Evolutionary conservation across 2,113 vertebrate genomes (phyloP).

Genomic region (Pseudopodoces humilis): DNA sequence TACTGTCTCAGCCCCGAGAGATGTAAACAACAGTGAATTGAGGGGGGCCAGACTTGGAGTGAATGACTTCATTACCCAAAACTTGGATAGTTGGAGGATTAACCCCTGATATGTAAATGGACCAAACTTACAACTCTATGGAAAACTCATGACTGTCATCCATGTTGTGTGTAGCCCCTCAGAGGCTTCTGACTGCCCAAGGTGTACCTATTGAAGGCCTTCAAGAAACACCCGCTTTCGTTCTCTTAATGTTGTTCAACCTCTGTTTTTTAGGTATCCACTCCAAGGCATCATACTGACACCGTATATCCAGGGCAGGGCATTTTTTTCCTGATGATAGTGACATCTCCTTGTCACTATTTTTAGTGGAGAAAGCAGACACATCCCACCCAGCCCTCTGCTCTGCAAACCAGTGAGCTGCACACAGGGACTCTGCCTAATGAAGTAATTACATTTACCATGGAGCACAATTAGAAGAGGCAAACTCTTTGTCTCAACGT

Average conservation of each 20-base stretch:
- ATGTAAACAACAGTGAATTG: not conserved
- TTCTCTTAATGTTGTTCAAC: not conserved
- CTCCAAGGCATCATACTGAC: not conserved
- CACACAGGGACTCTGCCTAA: not conserved
- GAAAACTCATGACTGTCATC: accelerated
- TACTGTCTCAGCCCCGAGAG: not conserved
- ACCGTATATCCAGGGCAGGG: not conserved
- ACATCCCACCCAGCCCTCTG: not conserved
- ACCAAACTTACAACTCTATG: not conserved
- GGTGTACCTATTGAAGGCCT: not conserved
- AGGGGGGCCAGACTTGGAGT: not conserved
- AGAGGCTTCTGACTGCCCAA: not conserved
- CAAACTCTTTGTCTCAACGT: not conserved
- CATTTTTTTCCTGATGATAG: not conserved
- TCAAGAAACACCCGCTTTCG: not conserved
- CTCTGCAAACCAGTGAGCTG: not conserved
- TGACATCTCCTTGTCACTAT: not conserved
- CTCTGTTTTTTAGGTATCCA: not conserved
- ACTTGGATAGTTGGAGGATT: not conserved
- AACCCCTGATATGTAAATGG: not conserved
- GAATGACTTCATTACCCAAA: not conserved
- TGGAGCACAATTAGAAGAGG: not conserved
- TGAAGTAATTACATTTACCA: not conserved
- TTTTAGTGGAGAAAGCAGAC: not conserved
- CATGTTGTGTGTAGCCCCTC: not conserved